A percentile compares a stretch with the other conserved stretches of the same genome.
Conservation (phyloP, 2,113 vertebrate genomes). For the Melanerpes formicivorus region DNA sequence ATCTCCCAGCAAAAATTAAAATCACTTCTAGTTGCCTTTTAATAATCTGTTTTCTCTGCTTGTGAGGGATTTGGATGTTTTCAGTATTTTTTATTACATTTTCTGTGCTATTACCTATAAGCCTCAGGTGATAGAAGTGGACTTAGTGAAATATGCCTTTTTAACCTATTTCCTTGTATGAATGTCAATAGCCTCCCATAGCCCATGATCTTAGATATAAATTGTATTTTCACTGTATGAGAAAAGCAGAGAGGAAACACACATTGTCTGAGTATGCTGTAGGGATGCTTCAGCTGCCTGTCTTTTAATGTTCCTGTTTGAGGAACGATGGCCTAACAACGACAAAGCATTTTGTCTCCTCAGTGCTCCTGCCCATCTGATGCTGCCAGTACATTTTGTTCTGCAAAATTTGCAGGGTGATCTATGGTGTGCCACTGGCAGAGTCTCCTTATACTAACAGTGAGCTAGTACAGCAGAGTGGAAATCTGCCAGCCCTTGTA, state of each 20-base stretch:
- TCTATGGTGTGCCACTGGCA: not conserved
- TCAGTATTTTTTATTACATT: not conserved
- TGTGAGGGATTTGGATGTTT: not conserved
- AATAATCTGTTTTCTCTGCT: not conserved
- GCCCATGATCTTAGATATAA: not conserved
- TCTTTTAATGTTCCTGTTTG: not conserved
- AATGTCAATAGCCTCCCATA: not conserved
- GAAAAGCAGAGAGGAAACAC: not conserved
- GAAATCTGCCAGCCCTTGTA: not conserved
- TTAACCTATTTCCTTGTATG: not conserved
- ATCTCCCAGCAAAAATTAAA: not conserved
- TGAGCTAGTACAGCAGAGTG: not conserved
- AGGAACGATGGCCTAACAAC: not conserved
- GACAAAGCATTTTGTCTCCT: not conserved
- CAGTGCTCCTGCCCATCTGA: not conserved
- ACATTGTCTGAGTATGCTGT: not conserved
- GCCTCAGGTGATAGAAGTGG: not conserved
- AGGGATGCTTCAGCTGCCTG: not conserved
- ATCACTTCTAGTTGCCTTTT: not conserved
- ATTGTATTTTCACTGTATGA: not conserved
- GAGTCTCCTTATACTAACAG: not conserved
- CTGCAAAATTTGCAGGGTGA: not conserved
- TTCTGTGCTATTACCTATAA: not conserved
- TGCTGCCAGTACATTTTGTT: constrained; percentile 16
- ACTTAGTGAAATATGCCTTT: not conserved